Evolutionary conservation across 2,797 vertebrate genomes (phyloP), one percentile per base, ranked within the genome.

Genomic region (Brachyrhaphis roseni): DNA sequence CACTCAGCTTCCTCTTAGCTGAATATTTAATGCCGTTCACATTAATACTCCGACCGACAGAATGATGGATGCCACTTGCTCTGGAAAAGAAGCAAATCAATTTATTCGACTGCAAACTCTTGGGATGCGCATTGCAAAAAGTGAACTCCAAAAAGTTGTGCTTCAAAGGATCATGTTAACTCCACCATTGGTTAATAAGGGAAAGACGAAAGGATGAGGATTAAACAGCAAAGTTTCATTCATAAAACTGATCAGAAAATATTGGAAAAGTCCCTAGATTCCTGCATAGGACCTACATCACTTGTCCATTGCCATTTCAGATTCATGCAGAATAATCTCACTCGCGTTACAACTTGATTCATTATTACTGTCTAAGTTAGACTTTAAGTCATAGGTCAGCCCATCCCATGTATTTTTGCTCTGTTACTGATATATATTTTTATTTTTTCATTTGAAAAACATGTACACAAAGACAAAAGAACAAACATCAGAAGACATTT

Each of bases 21-120:
- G 87, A 94, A 94, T 93, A 94, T 93, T 94, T 93, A 87, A 93
- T 93, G 91, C 72, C 51, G 57, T 71, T 82, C 84, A 85, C 88
- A 93, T 93, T 89, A 92, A 91, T 86, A 91, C 84, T 39, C 85
- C 53, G 80, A 66, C 64, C 53, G 26, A 75, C 77, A 78, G 87
- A 80, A 86, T n/a, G 77, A 86, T 79, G 43, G 86, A 87, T 28
- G 28, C 64, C 78, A 83, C 82, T 47, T 81, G 79, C 80, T 87
- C 81, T 89, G 84, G 79, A 78, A 34, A 80, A 81, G 45, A 71
- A 84, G 77, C 66, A 77, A 46, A 86, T 91, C 82, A 76, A 88
- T 92, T 78, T 73, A 86, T 88, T 59, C 26, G 26, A 80, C 59
- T 78, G 26, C 5, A 53, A 73, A 82, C 47, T 81, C 39, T 28